Evolutionary conservation across 2,797 vertebrate genomes (phyloP), one percentile per base, ranked within the genome.

Genomic region (Enteromius anoplus): DNA sequence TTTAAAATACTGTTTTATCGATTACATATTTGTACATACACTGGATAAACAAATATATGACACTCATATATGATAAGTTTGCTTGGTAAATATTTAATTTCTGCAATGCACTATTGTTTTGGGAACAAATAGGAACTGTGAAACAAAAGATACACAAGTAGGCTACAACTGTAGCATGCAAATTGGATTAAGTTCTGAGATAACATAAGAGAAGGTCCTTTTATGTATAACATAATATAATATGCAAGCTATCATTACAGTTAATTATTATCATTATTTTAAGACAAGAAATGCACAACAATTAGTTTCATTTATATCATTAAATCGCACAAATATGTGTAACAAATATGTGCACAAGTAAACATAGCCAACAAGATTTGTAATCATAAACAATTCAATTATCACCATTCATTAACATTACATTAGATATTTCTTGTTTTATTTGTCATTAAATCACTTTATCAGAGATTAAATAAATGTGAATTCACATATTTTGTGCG

Each of bases 401-500:
- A 62, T 62, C 19, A 53, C 3, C 45, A 4, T 47, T 8, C 17
- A 11, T 11, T 21, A 19, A 26, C 15, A 32, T 29, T 19, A 3
- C 9, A 5, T 12, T 53, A 73, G 21, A 2, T 37, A 12, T n/a
- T 53, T 21, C 4, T 21, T n/a, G 9, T 34, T 73, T 55, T 37
- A 15, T 49, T 49, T n/a, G 53, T 55, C 3, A 55, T 49, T 32
- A 10, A 51, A 72, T 32, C 15, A 51, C 26, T 34, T 51, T 12
- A 12, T 73, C 9, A 14, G 15, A 73, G 9, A 53, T 34, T 11
- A 80, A n/a, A 45, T 3, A 42, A 32, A 47, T 34, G 11, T 37
- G 17, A 34, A 64, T 70, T 15, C 3, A 84, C 69, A 40, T 40
- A 40, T 37, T 7, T 40, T 84, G 82, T 84, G 82, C 7, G 19